A percentile compares a stretch with the other conserved stretches of the same genome.
Conservation (phyloP, 2,797 vertebrate genomes). For the Mus caroli region DNA sequence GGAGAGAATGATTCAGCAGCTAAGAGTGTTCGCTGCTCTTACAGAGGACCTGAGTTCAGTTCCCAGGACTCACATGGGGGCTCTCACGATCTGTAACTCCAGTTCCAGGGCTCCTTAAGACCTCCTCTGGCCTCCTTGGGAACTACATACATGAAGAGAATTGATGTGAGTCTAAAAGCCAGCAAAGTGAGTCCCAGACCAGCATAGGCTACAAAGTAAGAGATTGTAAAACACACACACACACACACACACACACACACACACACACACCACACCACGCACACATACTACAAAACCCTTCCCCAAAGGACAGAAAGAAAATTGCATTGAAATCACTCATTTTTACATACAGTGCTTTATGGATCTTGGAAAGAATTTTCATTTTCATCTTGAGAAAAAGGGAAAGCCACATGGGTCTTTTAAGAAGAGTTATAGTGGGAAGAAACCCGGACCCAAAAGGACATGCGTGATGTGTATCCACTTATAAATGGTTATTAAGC, state of each 20-base stretch:
- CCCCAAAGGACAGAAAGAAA: neutral
- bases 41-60: neutral
- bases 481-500: neutral
- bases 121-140: neutral
- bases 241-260: neutral
- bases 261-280: neutral
- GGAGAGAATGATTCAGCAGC: neutral
- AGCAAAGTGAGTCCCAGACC: neutral
- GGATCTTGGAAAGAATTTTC: neutral
- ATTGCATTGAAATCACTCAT: neutral
- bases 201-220: neutral
- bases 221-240: neutral
- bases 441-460: neutral
- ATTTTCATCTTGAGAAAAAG: constrained; percentile 45
- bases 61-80: neutral
- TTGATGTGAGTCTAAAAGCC: neutral
- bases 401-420: neutral
- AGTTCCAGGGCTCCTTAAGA: neutral
- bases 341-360: neutral
- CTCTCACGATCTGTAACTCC: neutral
- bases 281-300: neutral
- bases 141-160: neutral
- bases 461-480: neutral
- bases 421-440: neutral
- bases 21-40: neutral